Evolutionary conservation across 2,113 vertebrate genomes (phyloP).

Genomic region (Chaetodon auriga): DNA sequence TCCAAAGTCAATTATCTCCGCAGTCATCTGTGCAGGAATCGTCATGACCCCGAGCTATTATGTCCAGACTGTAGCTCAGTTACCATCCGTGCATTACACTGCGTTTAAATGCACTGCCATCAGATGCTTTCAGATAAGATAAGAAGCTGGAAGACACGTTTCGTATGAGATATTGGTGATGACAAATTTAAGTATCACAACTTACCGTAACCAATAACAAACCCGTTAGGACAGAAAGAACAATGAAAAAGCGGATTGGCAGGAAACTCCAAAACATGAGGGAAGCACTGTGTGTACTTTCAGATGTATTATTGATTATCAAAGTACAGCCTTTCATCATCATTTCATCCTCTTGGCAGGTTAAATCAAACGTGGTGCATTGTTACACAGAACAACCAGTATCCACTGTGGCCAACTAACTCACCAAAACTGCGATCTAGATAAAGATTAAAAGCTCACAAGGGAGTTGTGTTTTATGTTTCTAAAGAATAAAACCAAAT

Average conservation of each 20-base stretch:
- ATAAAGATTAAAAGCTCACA: constrained; percentile 5
- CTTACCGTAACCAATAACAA: background rate
- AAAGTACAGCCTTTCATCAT: constrained; percentile 9
- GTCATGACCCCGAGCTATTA: constrained; percentile 24
- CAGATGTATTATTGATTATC: background rate
- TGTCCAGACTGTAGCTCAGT: constrained; percentile 26
- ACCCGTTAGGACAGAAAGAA: background rate
- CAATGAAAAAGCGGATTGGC: background rate
- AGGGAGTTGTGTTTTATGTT: background rate
- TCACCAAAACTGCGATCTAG: constrained; percentile 6
- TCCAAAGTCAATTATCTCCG: constrained; percentile 41
- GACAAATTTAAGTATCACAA: background rate
- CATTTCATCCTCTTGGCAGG: constrained; percentile 11
- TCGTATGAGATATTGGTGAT: background rate
- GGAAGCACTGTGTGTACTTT: constrained; percentile 24
- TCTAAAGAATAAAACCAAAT: constrained; percentile 5
- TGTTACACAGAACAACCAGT: constrained; percentile 28
- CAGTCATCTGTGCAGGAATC: constrained; percentile 43
- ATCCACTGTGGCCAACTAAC: constrained; percentile 17
- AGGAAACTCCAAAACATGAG: background rate
- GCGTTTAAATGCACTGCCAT: background rate
- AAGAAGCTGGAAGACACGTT: background rate
- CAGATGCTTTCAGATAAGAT: constrained; percentile 4
- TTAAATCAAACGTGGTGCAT: constrained; percentile 27
- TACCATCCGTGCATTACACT: background rate